Base-by-base conservation (phyloP, 2,888 invertebrate species). In the Halictus quadricinctus region DNA sequence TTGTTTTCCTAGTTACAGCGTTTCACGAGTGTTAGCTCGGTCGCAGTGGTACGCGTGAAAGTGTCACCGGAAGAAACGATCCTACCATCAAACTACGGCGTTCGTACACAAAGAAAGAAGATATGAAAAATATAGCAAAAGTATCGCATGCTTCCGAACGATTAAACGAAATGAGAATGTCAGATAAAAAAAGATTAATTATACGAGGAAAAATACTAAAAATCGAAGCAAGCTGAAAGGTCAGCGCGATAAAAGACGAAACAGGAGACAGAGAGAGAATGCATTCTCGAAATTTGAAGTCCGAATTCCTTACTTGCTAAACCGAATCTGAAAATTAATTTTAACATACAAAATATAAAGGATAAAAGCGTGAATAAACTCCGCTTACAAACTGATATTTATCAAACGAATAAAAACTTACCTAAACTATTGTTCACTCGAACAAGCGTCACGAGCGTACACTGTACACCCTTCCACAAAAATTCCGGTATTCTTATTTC, bases 41-140 rank as follows among this genome's bases (percentile, higher is more conserved):
- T 84, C 72, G 58, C 46, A 73, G 50, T 76, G 72, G 66, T 36
- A 25, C 43, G 8, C 50, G n/a, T 70, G n/a, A 50, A 29, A 72
- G 60, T 58, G 10, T 69, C 73, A 43, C 66, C 46, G 21, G 43
- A 50, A 50, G 36, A 36, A 18, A 29, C 7, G 29, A 13, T 43
- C 12, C 43, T 41, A 41, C n/a, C 0, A 18, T 15, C 29, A 15
- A 29, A 29, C 29, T 2, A 64, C 29, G 15, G 29, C 2, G 15
- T 64, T 64, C 64, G 15, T 15, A 8, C 29, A 1, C n/a, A 58
- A 18, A 29, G 29, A 29, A 29, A 64, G 2, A 6, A 29, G 15
- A 29, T 10, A 54, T 10, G 0, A 15, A 64, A 29, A 64, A 7
- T 15, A 29, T 64, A 15, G 64, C 15, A 29, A 29, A 21, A 64